A percentile compares a stretch with the other conserved stretches of the same genome.
phyloP scores from a whole-genome alignment of 2,888 invertebrate genomes.

The Eupithecia pulchellata region DNA sequence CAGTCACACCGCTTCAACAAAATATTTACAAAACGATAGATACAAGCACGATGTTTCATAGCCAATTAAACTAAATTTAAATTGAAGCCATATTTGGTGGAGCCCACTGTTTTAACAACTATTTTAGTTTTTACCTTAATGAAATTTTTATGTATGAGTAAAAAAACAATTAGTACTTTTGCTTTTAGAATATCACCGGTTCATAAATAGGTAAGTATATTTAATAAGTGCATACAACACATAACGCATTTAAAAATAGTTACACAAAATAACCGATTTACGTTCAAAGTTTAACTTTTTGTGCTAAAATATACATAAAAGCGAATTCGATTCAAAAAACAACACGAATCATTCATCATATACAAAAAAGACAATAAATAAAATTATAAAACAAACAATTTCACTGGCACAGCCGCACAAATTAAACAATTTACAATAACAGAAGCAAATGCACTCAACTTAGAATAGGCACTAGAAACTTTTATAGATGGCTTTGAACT shows the following conservation, averaged over 20 bases:
- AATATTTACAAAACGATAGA: constrained; percentile 33
- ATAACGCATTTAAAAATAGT: neutral
- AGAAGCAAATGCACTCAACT: constrained; percentile 36
- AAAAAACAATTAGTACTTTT: neutral
- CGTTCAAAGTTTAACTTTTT: neutral
- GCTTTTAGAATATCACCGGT: neutral
- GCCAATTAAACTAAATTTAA: constrained; percentile 7
- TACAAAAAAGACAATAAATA: constrained; percentile 20
- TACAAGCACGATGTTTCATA: constrained; percentile 10
- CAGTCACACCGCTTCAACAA: constrained; percentile 37
- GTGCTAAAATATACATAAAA: constrained; percentile 12
- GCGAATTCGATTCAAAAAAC: neutral
- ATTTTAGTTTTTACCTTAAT: neutral
- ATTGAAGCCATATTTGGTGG: neutral
- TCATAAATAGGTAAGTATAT: neutral
- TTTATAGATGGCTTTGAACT: neutral
- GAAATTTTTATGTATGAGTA: neutral
- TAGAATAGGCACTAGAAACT: neutral
- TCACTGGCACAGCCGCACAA: constrained; percentile 30
- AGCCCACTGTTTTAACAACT: neutral
- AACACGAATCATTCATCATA: neutral
- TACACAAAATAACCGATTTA: neutral
- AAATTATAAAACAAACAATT: constrained; percentile 31
- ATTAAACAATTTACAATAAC: constrained; percentile 24
- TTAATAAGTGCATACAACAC: neutral